These are phyloP conservation scores for Zoanthus solanderi DNA, from an alignment of 92 coral and sea anemone species.

Conservation along the genomic window DNA sequence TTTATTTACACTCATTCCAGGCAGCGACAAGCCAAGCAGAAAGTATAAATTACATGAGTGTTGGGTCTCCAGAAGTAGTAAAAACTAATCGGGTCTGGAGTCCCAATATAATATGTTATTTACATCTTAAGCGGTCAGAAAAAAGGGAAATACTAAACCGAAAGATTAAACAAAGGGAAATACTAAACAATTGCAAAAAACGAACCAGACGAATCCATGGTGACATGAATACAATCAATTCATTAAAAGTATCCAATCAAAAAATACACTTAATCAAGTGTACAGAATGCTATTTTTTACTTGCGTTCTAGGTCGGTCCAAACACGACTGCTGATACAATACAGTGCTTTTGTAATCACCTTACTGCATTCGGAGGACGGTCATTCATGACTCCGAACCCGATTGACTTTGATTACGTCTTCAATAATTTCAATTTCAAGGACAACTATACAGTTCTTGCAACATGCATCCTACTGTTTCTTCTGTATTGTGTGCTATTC, in stretches of 20 bases:
- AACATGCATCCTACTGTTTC: slow-evolving; percentile 69
- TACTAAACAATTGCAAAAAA: too few relatives aligned
- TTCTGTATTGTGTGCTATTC: slow-evolving; percentile 68
- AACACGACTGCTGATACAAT: slow-evolving; percentile 68
- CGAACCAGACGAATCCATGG: too few relatives aligned
- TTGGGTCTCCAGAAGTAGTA: too few relatives aligned
- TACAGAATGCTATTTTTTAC: background rate
- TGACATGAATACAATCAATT: background rate
- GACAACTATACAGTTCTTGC: slow-evolving; percentile 80
- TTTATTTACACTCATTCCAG: too few relatives aligned
- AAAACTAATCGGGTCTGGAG: too few relatives aligned
- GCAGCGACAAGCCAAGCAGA: too few relatives aligned
- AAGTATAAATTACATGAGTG: too few relatives aligned
- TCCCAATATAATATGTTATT: too few relatives aligned
- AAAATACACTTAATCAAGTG: background rate
- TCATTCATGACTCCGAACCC: slow-evolving; percentile 77
- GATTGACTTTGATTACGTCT: slow-evolving; percentile 76
- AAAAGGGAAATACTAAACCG: too few relatives aligned
- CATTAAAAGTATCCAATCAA: background rate
- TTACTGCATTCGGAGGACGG: slow-evolving; percentile 87
- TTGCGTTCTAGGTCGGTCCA: slow-evolving; percentile 72
- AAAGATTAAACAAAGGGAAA: too few relatives aligned
- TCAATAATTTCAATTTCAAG: slow-evolving; percentile 67
- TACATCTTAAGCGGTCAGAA: too few relatives aligned
- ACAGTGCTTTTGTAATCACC: slow-evolving; percentile 85